Percentiles rank a stretch among this genome's conserved stretches.
Conservation (phyloP, 2,113 vertebrate genomes). For the Hyaena hyaena region DNA sequence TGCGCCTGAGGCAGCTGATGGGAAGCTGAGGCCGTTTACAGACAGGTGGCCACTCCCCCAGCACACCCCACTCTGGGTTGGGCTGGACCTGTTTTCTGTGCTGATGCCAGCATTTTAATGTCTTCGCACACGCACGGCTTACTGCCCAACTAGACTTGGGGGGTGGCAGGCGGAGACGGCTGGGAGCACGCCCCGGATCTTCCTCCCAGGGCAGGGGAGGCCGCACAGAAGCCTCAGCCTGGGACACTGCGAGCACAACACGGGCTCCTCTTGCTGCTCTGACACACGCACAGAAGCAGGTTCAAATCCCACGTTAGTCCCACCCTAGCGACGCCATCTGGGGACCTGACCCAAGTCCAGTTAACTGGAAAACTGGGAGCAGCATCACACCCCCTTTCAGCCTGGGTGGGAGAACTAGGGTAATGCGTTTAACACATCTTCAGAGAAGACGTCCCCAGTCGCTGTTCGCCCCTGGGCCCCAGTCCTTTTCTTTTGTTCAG, state of each 20-base stretch:
- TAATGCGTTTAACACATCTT: background rate
- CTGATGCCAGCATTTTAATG: background rate
- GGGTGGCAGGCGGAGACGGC: background rate
- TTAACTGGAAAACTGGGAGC: background rate
- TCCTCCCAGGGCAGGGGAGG: rapidly evolving
- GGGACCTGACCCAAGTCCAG: background rate
- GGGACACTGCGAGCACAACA: background rate
- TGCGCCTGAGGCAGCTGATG: rapidly evolving
- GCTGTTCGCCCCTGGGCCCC: background rate
- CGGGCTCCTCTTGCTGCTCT: background rate
- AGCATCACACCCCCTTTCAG: background rate
- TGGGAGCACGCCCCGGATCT: rapidly evolving
- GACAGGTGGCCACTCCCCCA: background rate
- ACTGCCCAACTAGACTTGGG: background rate
- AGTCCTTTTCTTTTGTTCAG: background rate
- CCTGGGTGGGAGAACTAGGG: background rate
- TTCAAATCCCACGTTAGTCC: background rate
- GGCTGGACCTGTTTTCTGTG: background rate
- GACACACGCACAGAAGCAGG: background rate
- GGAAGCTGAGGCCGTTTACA: background rate
- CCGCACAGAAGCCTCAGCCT: background rate
- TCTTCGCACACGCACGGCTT: background rate
- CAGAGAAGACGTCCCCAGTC: background rate
- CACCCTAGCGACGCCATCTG: background rate
- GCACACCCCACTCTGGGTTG: background rate